Evolutionary conservation across 1,140 invertebrate genomes (phyloP), one percentile per base, ranked within the genome.

Genomic region (Pseudachorutes palmiensis): DNA sequence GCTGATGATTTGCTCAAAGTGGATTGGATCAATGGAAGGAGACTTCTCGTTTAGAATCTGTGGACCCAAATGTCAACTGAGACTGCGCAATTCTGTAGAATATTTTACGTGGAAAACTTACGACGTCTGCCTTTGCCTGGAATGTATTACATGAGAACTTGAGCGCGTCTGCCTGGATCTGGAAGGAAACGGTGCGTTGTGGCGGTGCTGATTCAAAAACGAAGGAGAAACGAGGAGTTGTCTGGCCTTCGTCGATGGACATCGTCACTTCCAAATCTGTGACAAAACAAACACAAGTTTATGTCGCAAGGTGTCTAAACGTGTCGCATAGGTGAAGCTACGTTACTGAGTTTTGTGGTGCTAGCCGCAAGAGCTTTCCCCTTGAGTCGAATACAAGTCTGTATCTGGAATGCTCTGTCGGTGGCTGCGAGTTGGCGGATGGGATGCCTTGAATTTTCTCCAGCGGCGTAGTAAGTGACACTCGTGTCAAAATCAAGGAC

Each of bases 401-500:
- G 3, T 5, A 55, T 55, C 24, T 55, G 14, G 24, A 55, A 55
- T 3, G 12, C 51, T 24, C 24, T 12, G 51, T 5, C 51, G 24
- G 9, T 55, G 51, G 51, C 14, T 5, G 51, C 5, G 24, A 55
- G 51, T 26, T 55, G 51, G 24, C 24, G 12, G 24, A 55, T 12
- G 9, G 51, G 51, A 22, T 5, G 12, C 12, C 24, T 9, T 9
- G 36, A 12, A 55, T 55, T 55, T 22, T 55, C 14, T 5, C 51
- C 51, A 24, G 24, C n/a, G n/a, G n/a, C n/a, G n/a, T n/a, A 16
- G 51, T 55, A 55, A 45, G 32, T 63, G 22, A 63, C 33, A 45
- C 58, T 70, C 16, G 55, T 31, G 14, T 28, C 60, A n/a, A 72
- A 28, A 26, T 60, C 59, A 0, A 75, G 63, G 19, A 74, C 62